Evolutionary conservation across 2,888 invertebrate genomes (phyloP), one percentile per base, ranked within the genome.

Genomic region (Elaeidobius kamerunicus): DNA sequence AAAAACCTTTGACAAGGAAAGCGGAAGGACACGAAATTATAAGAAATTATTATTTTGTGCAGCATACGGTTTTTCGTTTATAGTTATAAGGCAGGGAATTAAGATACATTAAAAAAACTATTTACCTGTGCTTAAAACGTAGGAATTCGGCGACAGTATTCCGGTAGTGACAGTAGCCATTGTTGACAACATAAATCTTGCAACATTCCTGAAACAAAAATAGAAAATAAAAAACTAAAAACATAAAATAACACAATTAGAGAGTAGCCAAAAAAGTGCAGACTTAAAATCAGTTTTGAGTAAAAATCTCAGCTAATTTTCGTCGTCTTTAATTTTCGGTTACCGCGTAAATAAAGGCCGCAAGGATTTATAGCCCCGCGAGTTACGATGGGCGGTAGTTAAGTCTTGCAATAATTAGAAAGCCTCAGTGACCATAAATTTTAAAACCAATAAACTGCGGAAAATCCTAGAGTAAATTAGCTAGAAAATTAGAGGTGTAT

Each of bases 91-190:
- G n/a, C n/a, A n/a, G n/a, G n/a, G n/a, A n/a, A n/a, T n/a, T n/a
- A n/a, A n/a, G n/a, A n/a, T n/a, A n/a, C n/a, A n/a, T n/a, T n/a
- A n/a, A n/a, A n/a, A n/a, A n/a, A n/a, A n/a, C n/a, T 27, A 55
- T 58, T 66, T 64, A 73, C 73, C 73, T 63, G 70, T 59, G 63
- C 64, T 72, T 63, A 74, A 63, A 63, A 71, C 73, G 66, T 73
- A 74, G 42, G 73, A 72, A 65, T 74, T 74, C 59, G 74, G 73
- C 52, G 73, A 74, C 51, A 74, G 65, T 59, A 74, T 69, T 60
- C 73, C 74, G 60, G 73, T 69, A 54, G 73, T 73, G 60, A 74
- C 71, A 56, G 74, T 72, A 64, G 74, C 72, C 74, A 74, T 74
- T 32, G 40, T 66, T 51, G 67, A 66, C 69, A 72, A 67, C 70